Conservation (phyloP, 2,888 invertebrate genomes). For the Andricus quercusramuli region DNA sequence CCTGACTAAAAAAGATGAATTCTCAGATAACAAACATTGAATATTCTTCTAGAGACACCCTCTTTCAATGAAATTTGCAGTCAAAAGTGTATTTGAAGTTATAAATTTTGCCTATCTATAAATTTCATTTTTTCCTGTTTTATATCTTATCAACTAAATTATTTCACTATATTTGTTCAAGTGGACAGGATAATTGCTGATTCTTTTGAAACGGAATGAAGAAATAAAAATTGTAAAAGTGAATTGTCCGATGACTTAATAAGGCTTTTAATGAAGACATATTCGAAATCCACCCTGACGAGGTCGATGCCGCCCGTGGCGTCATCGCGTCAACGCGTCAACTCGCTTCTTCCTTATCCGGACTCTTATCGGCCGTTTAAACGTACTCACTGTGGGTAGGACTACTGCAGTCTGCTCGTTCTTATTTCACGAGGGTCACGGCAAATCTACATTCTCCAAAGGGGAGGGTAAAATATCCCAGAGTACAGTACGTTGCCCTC, state of each 20-base stretch:
- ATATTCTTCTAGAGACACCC: no score
- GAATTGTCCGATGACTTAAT: neutral
- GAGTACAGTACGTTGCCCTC: constrained; percentile 67
- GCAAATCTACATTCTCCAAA: constrained; percentile 43
- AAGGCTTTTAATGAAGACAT: neutral
- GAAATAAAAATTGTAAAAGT: neutral
- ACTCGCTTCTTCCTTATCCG: constrained; percentile 5
- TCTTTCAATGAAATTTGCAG: no score
- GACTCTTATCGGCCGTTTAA: constrained; percentile 21
- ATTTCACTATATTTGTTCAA: neutral
- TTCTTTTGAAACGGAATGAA: no score
- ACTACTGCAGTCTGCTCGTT: neutral
- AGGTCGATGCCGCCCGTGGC: neutral
- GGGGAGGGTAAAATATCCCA: constrained; percentile 45
- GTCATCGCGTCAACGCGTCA: no score
- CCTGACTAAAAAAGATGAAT: no score
- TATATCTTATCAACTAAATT: no score
- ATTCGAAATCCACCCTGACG: neutral
- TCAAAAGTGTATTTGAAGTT: no score
- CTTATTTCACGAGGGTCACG: constrained; percentile 44
- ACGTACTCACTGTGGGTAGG: neutral
- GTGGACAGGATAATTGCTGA: no score
- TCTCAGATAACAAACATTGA: no score
- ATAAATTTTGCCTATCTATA: no score
- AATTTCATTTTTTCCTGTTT: no score